These are phyloP conservation scores for Eumerus sabulonum DNA, from an alignment of 2,888 invertebrate genomes.

Conservation along the genomic window DNA sequence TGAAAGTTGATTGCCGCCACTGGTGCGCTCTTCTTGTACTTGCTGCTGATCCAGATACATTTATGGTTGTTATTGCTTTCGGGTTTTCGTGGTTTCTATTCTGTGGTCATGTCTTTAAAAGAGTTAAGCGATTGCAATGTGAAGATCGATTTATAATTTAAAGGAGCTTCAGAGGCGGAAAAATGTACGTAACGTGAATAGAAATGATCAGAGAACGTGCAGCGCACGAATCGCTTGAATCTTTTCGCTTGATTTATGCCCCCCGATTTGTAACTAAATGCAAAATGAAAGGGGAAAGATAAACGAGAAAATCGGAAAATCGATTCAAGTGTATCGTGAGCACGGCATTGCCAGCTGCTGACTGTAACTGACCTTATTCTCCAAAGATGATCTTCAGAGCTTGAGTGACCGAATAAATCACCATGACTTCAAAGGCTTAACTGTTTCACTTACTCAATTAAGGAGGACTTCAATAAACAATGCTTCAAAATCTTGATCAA, in stretches of 20 bases:
- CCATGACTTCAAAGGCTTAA: no score
- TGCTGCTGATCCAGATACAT: constrained; percentile 50
- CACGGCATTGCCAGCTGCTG: constrained; percentile 27
- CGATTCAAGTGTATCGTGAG: constrained; percentile 16
- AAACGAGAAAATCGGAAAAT: constrained; percentile 6
- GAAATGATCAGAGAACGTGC: constrained; percentile 52
- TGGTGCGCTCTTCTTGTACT: background rate
- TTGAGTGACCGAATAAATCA: no score
- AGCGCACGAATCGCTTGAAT: constrained; percentile 56
- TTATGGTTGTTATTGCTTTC: constrained; percentile 27
- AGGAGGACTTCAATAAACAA: no score
- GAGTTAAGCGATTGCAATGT: constrained; percentile 31
- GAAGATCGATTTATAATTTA: constrained; percentile 55
- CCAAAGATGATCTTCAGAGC: no score
- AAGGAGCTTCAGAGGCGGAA: constrained; percentile 13
- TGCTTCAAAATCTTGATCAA: no score
- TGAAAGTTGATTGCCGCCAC: constrained; percentile 58
- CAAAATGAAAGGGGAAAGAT: constrained; percentile 18
- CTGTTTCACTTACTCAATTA: no score
- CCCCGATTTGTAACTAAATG: constrained; percentile 36
- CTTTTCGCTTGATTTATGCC: constrained; percentile 66
- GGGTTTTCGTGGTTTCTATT: constrained; percentile 27
- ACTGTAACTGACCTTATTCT: no score
- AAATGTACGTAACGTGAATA: background rate
- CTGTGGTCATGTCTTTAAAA: constrained; percentile 17